Conservation (phyloP, 2,888 invertebrate genomes). For the Sympetrum striolatum region DNA sequence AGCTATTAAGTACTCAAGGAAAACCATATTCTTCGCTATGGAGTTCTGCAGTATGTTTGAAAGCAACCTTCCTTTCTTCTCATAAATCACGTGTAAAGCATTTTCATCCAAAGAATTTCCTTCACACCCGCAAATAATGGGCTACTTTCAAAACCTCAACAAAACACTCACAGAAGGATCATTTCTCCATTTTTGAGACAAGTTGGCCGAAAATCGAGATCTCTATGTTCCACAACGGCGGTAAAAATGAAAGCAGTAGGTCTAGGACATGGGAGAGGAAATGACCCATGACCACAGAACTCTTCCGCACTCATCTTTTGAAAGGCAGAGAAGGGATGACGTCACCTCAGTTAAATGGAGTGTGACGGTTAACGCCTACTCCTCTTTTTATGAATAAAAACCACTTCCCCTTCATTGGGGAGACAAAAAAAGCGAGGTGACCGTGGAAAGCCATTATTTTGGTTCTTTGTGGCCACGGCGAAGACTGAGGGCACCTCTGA, state of each 20-base stretch:
- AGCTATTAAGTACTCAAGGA: no score
- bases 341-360: not conserved
- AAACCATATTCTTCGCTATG: no score
- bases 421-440: not conserved
- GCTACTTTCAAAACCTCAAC: no score
- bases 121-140: no score
- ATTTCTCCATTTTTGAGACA: not conserved
- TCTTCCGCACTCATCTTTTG: not conserved
- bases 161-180: not conserved
- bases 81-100: no score
- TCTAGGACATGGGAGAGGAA: not conserved
- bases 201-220: not conserved
- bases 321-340: not conserved
- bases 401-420: not conserved
- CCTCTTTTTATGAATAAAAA: not conserved
- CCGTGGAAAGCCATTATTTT: not conserved
- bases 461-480: not conserved
- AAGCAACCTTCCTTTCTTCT: no score
- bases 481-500: not conserved
- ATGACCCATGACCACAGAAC: not conserved
- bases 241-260: not conserved
- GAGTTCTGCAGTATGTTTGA: no score
- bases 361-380: not conserved
- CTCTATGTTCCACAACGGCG: not conserved
- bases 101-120: no score